Base-by-base conservation (phyloP, 2,888 invertebrate species). In the Epirrita christyi region DNA sequence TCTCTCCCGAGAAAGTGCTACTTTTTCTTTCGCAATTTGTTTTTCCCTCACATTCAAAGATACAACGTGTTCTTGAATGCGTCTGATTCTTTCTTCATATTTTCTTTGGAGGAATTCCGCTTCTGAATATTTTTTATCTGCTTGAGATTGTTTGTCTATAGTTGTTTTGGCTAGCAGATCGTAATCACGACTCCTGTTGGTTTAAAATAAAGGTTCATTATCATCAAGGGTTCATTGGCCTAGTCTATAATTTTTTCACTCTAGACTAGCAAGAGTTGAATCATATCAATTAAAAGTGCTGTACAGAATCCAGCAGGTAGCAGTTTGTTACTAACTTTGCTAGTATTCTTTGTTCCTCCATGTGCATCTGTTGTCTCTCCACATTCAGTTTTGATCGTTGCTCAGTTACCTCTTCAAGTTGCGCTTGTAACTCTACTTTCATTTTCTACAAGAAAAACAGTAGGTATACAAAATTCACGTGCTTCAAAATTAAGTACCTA, bases 1-100 rank as follows among this genome's bases (percentile, higher is more conserved):
- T 64, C 94, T 85, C 72, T 94, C 94, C 66, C 93, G 92, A 0
- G 94, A 94, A 8, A 94, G 69, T 2, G 88, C 82, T 0, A 94
- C 92, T 75, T 94, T 94, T 67, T 94, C 94, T 74, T 89, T 93
- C 0, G 94, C 93, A 36, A 94, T 88, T 65, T 93, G 93, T 67
- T 94, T 94, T 63, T 94, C 94, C 67, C 94, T 87, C 9, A 80
- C 73, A 14, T 93, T 91, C 13, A 94, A 70, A 0, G 93, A 92
- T 2, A 90, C 81, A 2, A 93, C 88, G 59, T 94, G 94, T 59
- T 88, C 92, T 74, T 94, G 94, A 34, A 94, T 86, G 43, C 93
- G 87, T 42, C 92, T 81, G 56, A 94, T 86, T 64, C 93, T 83
- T 44, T 94, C 93, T 70, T 94, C 94, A 66, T 93, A 94, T 72